Conservation (phyloP, 2,113 vertebrate genomes). For the Chitala chitala region DNA sequence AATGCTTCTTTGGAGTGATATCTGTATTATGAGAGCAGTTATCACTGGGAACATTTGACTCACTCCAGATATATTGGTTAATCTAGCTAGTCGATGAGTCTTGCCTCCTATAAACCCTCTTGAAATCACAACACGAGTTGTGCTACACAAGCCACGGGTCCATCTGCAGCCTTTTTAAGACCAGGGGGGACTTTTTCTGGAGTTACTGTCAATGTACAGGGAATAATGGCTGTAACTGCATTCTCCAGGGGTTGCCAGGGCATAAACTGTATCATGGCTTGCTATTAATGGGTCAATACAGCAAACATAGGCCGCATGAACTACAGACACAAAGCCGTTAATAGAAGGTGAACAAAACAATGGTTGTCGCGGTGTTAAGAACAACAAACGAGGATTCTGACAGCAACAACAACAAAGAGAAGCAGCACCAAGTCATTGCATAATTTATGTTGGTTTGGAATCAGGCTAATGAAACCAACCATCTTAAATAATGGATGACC, state of each 20-base stretch:
- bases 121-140: neutral
- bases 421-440: conserved; percentile 41
- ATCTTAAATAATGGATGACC: conserved; percentile 62
- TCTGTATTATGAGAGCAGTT: no score
- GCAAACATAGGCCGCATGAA: neutral
- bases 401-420: conserved; percentile 1
- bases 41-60: neutral
- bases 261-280: neutral
- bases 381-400: conserved; percentile 35
- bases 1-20: neutral
- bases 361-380: conserved; percentile 30
- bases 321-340: conserved; percentile 24
- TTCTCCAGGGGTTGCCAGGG: neutral
- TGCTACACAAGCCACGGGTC: neutral
- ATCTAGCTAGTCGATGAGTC: neutral
- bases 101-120: neutral
- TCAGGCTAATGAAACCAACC: conserved; percentile 54
- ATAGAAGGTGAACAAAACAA: conserved; percentile 31
- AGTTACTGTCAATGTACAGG: no score
- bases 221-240: neutral
- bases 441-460: conserved; percentile 62
- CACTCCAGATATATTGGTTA: neutral
- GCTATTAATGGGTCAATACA: neutral
- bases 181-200: neutral
- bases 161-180: neutral